These are phyloP conservation scores for Rhynchophorus ferrugineus DNA, from an alignment of 1,140 invertebrate genomes.

Conservation along the genomic window DNA sequence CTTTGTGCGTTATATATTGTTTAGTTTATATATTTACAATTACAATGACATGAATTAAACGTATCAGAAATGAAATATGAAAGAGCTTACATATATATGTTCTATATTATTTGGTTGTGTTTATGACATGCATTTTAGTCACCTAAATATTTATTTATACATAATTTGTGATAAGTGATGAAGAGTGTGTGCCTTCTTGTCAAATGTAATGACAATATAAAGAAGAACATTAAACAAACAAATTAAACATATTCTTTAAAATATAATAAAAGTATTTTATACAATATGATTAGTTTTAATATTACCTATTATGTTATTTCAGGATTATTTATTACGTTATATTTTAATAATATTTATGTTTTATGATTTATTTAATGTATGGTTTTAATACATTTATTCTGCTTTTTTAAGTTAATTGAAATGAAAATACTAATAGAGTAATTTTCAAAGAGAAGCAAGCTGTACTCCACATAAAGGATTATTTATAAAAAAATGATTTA, in stretches of 20 bases:
- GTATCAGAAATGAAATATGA: neutral
- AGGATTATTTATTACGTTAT: too few relatives aligned
- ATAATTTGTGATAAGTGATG: slow-evolving; percentile 1
- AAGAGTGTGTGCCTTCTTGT: slow-evolving; percentile 7
- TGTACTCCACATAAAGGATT: too few relatives aligned
- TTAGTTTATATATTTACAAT: neutral
- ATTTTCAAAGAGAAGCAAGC: too few relatives aligned
- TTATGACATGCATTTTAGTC: neutral
- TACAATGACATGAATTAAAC: too few relatives aligned
- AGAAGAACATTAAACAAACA: neutral
- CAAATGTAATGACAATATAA: slow-evolving; percentile 5
- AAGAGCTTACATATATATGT: neutral
- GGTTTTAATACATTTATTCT: too few relatives aligned
- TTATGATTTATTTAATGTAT: too few relatives aligned
- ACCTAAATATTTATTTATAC: slow-evolving; percentile 6
- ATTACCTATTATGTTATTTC: slow-evolving; percentile 95
- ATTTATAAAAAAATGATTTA: neutral
- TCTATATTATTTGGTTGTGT: neutral
- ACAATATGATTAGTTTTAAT: slow-evolving; percentile 84
- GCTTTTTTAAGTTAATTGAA: too few relatives aligned
- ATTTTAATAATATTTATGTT: too few relatives aligned
- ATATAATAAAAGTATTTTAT: slow-evolving; percentile 1
- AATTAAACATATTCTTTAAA: neutral
- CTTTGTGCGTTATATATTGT: neutral
- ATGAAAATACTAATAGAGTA: too few relatives aligned